A percentile compares a stretch with the other conserved stretches of the same genome.
phyloP scores from a whole-genome alignment of 1,140 invertebrate genomes.

The Dreissena rostriformis region DNA sequence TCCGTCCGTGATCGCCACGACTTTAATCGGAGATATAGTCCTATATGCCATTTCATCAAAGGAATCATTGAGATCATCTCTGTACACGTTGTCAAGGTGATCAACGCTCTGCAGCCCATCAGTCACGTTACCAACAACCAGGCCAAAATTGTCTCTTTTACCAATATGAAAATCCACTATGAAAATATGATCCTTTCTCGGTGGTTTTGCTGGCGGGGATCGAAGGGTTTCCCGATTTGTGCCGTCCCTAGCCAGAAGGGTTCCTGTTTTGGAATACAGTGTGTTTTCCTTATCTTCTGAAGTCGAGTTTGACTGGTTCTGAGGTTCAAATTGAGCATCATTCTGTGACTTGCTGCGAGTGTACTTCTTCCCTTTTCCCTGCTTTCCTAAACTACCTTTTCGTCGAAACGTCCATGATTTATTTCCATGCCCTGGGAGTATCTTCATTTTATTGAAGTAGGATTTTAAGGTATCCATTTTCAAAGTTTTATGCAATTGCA shows the following conservation, averaged over 20 bases:
- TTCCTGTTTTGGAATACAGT: slow-evolving; percentile 18
- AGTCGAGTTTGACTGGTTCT: neutral
- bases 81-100: neutral
- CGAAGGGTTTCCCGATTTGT: neutral
- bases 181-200: slow-evolving; percentile 51
- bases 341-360: slow-evolving; percentile 49
- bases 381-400: slow-evolving; percentile 41
- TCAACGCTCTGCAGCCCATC: neutral
- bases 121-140: slow-evolving; percentile 16
- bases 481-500: neutral
- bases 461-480: slow-evolving; percentile 55
- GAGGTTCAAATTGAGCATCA: slow-evolving; percentile 25
- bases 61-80: slow-evolving; percentile 33
- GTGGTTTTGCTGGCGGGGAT: slow-evolving; percentile 46
- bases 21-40: slow-evolving; percentile 51
- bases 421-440: slow-evolving; percentile 40
- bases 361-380: slow-evolving; percentile 31
- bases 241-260: slow-evolving; percentile 23
- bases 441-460: slow-evolving; percentile 57
- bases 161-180: slow-evolving; percentile 13
- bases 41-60: slow-evolving; percentile 37
- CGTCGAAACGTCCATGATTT: slow-evolving; percentile 40
- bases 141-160: slow-evolving; percentile 18
- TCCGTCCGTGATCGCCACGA: slow-evolving; percentile 4
- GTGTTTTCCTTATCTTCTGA: slow-evolving; percentile 43